phyloP scores from a whole-genome alignment of 2,797 vertebrate genomes.

The Phoeniculus purpureus region DNA sequence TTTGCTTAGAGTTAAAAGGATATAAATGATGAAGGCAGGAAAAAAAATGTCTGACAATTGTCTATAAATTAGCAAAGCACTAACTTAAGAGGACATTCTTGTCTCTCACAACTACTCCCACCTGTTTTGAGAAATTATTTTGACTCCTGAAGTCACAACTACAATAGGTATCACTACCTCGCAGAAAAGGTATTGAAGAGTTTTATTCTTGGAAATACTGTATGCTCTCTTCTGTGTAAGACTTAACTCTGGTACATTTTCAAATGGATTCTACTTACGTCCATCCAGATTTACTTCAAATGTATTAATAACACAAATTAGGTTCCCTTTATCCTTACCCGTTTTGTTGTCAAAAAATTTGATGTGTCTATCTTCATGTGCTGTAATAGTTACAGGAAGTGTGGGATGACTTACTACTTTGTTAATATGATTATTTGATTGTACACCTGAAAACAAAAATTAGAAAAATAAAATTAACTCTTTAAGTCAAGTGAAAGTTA shows the following conservation, averaged over 20 bases:
- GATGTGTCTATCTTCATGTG: conserved; percentile 96
- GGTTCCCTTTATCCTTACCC: conserved; percentile 79
- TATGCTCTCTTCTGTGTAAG: neutral
- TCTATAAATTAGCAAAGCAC: neutral
- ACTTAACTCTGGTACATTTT: neutral
- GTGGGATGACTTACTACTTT: conserved; percentile 97
- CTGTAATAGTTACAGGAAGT: conserved; percentile 96
- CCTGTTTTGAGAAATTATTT: neutral
- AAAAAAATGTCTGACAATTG: neutral
- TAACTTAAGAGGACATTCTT: neutral
- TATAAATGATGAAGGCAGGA: neutral
- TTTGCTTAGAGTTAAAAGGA: neutral
- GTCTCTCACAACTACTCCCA: neutral
- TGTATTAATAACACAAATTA: neutral
- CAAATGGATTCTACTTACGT: neutral
- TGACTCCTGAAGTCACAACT: neutral
- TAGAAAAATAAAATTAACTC: neutral
- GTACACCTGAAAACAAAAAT: conserved; percentile 80
- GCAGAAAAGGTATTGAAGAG: neutral
- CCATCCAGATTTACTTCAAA: neutral
- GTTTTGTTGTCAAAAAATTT: conserved; percentile 99
- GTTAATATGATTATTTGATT: conserved; percentile 91
- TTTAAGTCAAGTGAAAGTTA: neutral
- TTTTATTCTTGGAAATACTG: neutral
- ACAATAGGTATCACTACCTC: neutral